Base-by-base conservation (phyloP, 2,797 vertebrate genomes). In the Cirrhinus molitorella region DNA sequence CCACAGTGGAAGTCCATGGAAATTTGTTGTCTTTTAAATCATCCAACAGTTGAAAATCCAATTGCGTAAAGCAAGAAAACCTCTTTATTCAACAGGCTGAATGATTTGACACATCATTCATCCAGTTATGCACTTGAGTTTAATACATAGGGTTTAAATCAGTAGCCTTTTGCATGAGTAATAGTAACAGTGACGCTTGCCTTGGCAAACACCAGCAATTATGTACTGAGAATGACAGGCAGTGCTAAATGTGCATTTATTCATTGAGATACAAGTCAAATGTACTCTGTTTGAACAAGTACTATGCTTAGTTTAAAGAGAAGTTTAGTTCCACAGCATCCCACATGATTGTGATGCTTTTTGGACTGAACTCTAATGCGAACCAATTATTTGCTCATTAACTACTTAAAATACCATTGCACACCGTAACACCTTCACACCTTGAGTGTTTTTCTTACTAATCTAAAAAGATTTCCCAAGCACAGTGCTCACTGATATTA, bases 191-290 rank as follows among this genome's bases (percentile, higher is more conserved):
- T 45, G n/a, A 45, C 4, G 37, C 43, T 28, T 70, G 67, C 23
- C 43, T 47, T 70, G 40, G n/a, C 40, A 47, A 28, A 49, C 23
- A 28, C 68, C 14, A 71, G 23, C 10, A 71, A 71, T 70, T 47
- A 70, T 25, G 40, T 47, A 71, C 43, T 19, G 9, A 47, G 14
- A 28, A 47, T 28, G 68, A 47, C n/a, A 28, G 68, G 28, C 16
- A 51, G 45, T 17, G 70, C 5, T 72, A 10, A 72, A 31, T 51
- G 25, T 31, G 17, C 14, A 51, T 21, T 37, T 31, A 31, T 28
- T 72, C 25, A 72, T 31, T 72, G 3, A 72, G 21, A 72, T 72
- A 31, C 6, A 59, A 25, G 25, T 51, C 25, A 72, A 66, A 66
- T 19, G 68, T 21, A 71, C 16, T 2, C 55, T 59, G 28, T 49